Base-by-base conservation (phyloP, 2,797 vertebrate genomes). In the Clarias laeviceps region DNA sequence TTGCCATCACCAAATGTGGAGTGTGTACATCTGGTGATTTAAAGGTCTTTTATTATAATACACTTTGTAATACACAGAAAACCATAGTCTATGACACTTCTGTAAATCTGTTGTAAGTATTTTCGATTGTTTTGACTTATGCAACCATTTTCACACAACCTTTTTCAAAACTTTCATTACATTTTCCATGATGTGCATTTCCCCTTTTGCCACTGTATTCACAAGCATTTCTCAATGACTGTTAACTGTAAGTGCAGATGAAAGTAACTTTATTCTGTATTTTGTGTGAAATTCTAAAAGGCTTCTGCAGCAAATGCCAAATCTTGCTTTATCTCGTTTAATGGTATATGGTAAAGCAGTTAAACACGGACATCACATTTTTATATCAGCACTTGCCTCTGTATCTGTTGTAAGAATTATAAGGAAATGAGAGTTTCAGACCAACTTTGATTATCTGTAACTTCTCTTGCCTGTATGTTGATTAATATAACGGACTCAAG, bases 351-450 rank as follows among this genome's bases (percentile, higher is more conserved):
- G 56, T 72, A 34, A 70, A 24, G 9, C 1, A 1, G n/a, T 64
- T 74, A 45, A 70, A 40, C 15, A 18, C 6, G 0, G 9, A 22
- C n/a, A 15, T 85, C 50, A 73, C 40, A 17, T 20, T 32, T 61
- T 57, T 69, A 40, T 70, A 24, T 56, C n/a, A 17, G 70, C 24
- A n/a, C 34, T 59, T 17, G 77, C 80, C 32, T 24, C 3, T 11
- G 5, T 50, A 27, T n/a, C 12, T 86, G 66, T 81, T 84, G 81
- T 37, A 56, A 37, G 73, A 86, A 86, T 84, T 80, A 73, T 82
- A 64, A 27, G 62, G 22, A 59, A 45, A 81, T 72, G 62, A 82
- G 78, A 29, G 77, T 59, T 59, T 54, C n/a, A 20, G 14, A 17
- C 20, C 8, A 6, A 7, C 17, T n/a, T 3, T 82, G 27, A 27